These are phyloP conservation scores for Amaurobius ferox DNA, from an alignment of 2,888 invertebrate genomes.

Conservation along the genomic window DNA sequence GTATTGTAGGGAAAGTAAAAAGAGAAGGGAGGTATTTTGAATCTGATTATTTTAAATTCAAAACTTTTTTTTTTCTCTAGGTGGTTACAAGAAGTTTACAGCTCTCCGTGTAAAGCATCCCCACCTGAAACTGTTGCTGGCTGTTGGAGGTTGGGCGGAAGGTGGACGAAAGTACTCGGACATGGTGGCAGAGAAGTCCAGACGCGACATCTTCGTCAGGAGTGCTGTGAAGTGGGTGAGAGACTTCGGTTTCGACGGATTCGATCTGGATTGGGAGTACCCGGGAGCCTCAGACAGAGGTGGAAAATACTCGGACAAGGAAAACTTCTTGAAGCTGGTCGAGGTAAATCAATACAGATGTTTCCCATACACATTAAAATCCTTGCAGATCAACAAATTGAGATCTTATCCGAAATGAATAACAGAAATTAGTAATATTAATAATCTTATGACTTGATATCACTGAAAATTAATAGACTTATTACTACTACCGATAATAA, in stretches of 20 bases:
- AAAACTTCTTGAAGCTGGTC: constrained; percentile 82
- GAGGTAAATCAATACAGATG: constrained; percentile 63
- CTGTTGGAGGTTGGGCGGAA: constrained; percentile 94
- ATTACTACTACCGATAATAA: too few relatives aligned
- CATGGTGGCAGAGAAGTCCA: constrained; percentile 85
- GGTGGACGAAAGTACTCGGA: constrained; percentile 91
- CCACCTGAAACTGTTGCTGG: constrained; percentile 85
- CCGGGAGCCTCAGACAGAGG: constrained; percentile 92
- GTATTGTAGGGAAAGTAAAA: too few relatives aligned
- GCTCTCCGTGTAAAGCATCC: constrained; percentile 84
- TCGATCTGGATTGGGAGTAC: constrained; percentile 94
- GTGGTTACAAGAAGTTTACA: constrained; percentile 89
- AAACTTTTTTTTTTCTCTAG: constrained; percentile 74
- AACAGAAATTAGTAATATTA: too few relatives aligned
- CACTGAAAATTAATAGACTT: too few relatives aligned
- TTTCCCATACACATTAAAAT: too few relatives aligned
- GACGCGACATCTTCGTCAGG: constrained; percentile 84
- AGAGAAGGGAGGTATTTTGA: too few relatives aligned
- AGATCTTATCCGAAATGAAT: too few relatives aligned
- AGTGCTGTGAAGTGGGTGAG: constrained; percentile 86
- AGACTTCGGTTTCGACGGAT: constrained; percentile 88
- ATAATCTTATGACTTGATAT: too few relatives aligned
- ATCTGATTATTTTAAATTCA: too few relatives aligned
- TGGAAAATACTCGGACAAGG: constrained; percentile 89
- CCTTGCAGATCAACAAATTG: too few relatives aligned